Conservation (phyloP, 2,888 invertebrate genomes). For the Acleris holmiana region DNA sequence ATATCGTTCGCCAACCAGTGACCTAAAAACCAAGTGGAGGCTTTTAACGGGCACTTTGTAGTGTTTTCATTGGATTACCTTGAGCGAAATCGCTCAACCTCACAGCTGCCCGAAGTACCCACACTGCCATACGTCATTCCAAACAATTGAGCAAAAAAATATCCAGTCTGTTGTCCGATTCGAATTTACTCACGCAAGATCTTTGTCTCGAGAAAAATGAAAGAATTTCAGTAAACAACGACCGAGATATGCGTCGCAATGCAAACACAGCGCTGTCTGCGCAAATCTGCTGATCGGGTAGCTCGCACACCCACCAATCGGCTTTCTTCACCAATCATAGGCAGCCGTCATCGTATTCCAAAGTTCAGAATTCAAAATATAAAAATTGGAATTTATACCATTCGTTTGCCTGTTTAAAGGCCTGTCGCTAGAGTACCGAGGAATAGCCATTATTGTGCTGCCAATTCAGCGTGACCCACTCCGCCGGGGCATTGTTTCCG, state of each 20-base stretch:
- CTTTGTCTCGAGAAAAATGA: conserved; percentile 46
- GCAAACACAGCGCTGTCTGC: conserved; percentile 44
- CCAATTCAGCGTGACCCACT: conserved; percentile 28
- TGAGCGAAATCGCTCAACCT: conserved; percentile 10
- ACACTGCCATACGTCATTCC: conserved; percentile 27
- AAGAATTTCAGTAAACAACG: conserved; percentile 45
- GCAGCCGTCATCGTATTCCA: conserved; percentile 12
- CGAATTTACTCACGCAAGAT: conserved; percentile 40
- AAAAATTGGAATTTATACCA: conserved; percentile 7
- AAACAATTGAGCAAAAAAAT: conserved; percentile 33
- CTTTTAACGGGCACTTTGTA: conserved; percentile 21
- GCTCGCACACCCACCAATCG: background rate
- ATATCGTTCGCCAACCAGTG: background rate
- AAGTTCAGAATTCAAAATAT: conserved; percentile 32
- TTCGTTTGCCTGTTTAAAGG: conserved; percentile 10
- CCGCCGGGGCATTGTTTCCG: conserved; percentile 15
- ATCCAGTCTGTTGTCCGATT: conserved; percentile 23
- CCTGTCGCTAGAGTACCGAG: conserved; percentile 18
- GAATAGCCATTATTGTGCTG: conserved; percentile 26
- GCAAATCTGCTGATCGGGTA: conserved; percentile 37
- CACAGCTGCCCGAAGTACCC: background rate
- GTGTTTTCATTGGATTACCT: conserved; percentile 30
- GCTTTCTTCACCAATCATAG: background rate
- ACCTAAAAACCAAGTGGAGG: background rate
- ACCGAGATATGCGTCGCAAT: conserved; percentile 40